Conservation (phyloP, 2,113 vertebrate genomes). For the Chionomys nivalis region DNA sequence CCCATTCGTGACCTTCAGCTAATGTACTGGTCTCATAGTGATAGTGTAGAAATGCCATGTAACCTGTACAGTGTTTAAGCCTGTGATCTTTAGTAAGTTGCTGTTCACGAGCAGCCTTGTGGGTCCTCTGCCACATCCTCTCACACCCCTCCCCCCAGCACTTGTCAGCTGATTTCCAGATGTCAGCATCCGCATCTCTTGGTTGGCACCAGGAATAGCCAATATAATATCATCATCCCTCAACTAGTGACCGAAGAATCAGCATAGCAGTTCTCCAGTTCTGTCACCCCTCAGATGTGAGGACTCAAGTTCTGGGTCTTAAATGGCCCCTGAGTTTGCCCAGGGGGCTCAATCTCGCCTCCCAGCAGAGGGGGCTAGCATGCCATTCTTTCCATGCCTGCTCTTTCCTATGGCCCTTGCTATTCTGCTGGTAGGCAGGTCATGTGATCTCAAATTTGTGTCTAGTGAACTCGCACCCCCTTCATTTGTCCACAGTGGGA, state of each 20-base stretch:
- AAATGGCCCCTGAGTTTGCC: background rate
- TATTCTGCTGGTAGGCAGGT: background rate
- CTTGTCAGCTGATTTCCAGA: background rate
- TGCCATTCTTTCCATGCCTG: background rate
- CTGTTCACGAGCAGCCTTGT: rapidly evolving
- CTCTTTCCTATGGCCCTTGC: background rate
- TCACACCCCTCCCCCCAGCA: rapidly evolving
- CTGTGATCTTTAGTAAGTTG: rapidly evolving
- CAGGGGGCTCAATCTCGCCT: background rate
- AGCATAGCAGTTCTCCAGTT: background rate
- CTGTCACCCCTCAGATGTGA: too few relatives aligned
- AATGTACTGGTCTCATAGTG: rapidly evolving
- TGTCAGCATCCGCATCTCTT: rapidly evolving
- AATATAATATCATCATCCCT: background rate
- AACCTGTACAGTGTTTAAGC: background rate
- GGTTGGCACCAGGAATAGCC: background rate
- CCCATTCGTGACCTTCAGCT: background rate
- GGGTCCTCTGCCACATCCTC: rapidly evolving
- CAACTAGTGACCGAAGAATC: background rate
- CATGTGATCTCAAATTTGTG: background rate
- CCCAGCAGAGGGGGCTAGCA: background rate
- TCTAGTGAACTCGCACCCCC: too few relatives aligned
- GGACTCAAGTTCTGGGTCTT: background rate
- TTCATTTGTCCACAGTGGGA: background rate
- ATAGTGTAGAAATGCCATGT: rapidly evolving